These are phyloP conservation scores for Battus philenor DNA, from an alignment of 1,140 invertebrate genomes.

Conservation along the genomic window DNA sequence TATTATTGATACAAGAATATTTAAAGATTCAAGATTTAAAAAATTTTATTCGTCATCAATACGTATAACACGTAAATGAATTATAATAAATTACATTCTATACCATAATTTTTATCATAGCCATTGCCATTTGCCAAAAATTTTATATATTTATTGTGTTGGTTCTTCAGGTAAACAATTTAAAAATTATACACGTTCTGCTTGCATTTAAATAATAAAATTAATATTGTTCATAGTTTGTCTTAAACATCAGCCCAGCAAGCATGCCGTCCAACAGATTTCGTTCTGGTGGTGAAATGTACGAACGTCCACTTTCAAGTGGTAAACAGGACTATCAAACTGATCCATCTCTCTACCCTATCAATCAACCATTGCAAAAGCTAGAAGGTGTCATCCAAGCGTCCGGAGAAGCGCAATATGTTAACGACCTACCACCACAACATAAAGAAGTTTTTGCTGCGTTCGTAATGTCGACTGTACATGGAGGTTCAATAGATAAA, in stretches of 20 bases:
- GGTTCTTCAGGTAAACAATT: no score
- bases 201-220: no score
- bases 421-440: conserved; percentile 79
- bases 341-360: conserved; percentile 80
- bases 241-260: conserved; percentile 71
- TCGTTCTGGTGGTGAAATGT: conserved; percentile 67
- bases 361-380: conserved; percentile 85
- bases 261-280: conserved; percentile 39
- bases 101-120: no score
- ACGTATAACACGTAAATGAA: no score
- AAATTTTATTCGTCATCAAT: no score
- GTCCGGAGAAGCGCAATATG: conserved; percentile 82
- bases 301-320: conserved; percentile 79
- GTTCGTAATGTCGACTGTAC: conserved; percentile 77
- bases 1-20: no score
- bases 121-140: no score
- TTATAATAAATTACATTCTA: no score
- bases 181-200: no score
- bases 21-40: no score
- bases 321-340: conserved; percentile 83
- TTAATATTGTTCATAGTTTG: no score
- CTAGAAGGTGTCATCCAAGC: conserved; percentile 82
- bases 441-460: conserved; percentile 80
- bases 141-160: no score
- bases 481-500: conserved; percentile 72